These are phyloP conservation scores for Sweltsa coloradensis DNA, from an alignment of 1,140 invertebrate genomes.

Conservation along the genomic window DNA sequence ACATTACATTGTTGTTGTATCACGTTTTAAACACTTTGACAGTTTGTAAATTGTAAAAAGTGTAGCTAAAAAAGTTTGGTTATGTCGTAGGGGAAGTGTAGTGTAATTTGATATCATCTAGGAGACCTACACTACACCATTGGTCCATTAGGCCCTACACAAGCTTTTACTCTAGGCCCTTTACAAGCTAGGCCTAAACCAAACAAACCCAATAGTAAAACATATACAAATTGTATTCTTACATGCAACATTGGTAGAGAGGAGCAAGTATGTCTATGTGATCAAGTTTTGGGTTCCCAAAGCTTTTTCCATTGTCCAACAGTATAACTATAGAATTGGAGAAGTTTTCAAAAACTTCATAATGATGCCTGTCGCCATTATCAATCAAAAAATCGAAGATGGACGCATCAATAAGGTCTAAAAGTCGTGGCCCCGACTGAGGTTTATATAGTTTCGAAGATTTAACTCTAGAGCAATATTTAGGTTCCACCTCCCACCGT, in stretches of 20 bases:
- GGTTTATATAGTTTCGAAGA: constrained; percentile 25
- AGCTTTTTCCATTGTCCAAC: constrained; percentile 90
- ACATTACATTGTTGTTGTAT: no score
- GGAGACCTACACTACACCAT: no score
- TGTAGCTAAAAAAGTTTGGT: no score
- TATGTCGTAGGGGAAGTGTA: no score
- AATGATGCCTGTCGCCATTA: constrained; percentile 90
- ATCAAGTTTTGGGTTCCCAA: constrained; percentile 74
- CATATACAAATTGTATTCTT: constrained; percentile 35
- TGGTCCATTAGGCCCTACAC: no score
- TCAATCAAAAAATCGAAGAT: constrained; percentile 91
- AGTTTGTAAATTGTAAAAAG: no score
- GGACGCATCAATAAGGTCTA: constrained; percentile 77
- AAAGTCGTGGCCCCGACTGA: constrained; percentile 38
- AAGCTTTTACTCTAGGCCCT: no score
- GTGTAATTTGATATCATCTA: no score
- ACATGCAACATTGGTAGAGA: constrained; percentile 84
- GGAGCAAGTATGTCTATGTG: constrained; percentile 79
- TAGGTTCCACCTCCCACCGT: constrained; percentile 62
- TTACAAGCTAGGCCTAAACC: no score
- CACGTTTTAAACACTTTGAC: no score
- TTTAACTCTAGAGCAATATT: constrained; percentile 62
- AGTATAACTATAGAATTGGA: constrained; percentile 58
- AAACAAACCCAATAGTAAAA: no score
- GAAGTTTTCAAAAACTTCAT: constrained; percentile 55